Evolutionary conservation across 2,888 invertebrate species (phyloP), one percentile per base, ranked within the genome.

Genomic region (Odontomyia ornata): DNA sequence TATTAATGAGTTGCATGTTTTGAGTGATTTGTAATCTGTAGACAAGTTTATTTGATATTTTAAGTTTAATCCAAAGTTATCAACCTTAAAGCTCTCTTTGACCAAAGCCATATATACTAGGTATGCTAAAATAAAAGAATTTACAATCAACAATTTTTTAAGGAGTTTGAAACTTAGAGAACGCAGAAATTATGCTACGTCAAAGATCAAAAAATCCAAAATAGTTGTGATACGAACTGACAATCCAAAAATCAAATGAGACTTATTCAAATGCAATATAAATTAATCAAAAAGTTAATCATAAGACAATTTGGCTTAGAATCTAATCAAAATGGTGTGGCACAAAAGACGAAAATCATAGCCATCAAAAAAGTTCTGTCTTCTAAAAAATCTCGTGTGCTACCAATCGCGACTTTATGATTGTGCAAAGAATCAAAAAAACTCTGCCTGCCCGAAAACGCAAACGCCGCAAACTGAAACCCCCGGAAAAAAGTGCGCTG

Each of bases 301-400:
- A 11, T 18, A n/a, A 57, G 23, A 4, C 7, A n/a, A 15, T 23
- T 11, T 25, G n/a, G n/a, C n/a, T n/a, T n/a, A n/a, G n/a, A n/a
- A n/a, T 56, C 18, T n/a, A 21, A 73, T 60, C 56, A 73, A 73
- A 73, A 73, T 73, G 73, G 57, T 73, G 36, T 57, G 57, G 57
- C 73, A 73, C 36, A 73, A 73, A 60, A 73, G 57, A 36, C 57
- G 73, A 73, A 73, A 73, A 73, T 23, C 30, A n/a, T 57, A 36
- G 25, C 30, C 11, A 67, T 18, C 27, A 13, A 15, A 13, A 52
- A 27, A 64, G 36, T 64, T 64, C 23, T 7, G 60, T 60, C 52
- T 60, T 4, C 3, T 25, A 60, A 60, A 60, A 60, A 60, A 60
- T 52, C 4, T 4, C 18, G 52, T n/a, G 18, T n/a, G 18, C 15